phyloP scores from a whole-genome alignment of 1,140 invertebrate genomes.

The Drosophila simulans region DNA sequence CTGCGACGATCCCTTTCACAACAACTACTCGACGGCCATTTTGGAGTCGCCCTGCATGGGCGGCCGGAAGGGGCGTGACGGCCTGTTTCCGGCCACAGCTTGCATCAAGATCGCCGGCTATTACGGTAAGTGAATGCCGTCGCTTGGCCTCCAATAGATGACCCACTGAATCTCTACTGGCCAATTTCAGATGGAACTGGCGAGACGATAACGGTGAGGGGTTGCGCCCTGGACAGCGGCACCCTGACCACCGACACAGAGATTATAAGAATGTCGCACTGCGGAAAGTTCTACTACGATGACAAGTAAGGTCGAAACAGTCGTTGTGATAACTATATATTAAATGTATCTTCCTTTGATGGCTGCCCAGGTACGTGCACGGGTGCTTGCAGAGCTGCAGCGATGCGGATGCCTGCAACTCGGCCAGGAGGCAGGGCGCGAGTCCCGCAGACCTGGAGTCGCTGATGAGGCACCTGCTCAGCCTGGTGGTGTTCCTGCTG shows the following conservation, averaged over 20 bases:
- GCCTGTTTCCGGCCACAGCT: slow-evolving; percentile 97
- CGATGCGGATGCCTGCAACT: slow-evolving; percentile 94
- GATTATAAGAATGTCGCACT: slow-evolving; percentile 96
- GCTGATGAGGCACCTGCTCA: slow-evolving; percentile 53
- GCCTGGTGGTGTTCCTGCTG: slow-evolving; percentile 47
- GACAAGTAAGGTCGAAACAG: slow-evolving; percentile 87
- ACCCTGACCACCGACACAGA: slow-evolving; percentile 96
- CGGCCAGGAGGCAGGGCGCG: slow-evolving; percentile 33
- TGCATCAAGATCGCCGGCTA: slow-evolving; percentile 97
- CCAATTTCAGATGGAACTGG: slow-evolving; percentile 88
- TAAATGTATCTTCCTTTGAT: neutral
- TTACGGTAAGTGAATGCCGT: slow-evolving; percentile 88
- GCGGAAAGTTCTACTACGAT: slow-evolving; percentile 94
- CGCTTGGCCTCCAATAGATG: slow-evolving; percentile 2
- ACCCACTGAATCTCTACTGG: neutral
- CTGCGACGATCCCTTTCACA: slow-evolving; percentile 99
- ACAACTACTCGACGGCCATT: slow-evolving; percentile 93
- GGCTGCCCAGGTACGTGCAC: slow-evolving; percentile 89
- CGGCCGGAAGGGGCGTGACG: slow-evolving; percentile 94
- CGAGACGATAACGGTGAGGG: slow-evolving; percentile 91
- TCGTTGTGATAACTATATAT: too few relatives aligned
- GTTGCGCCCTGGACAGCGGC: slow-evolving; percentile 96
- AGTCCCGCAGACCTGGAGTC: slow-evolving; percentile 41
- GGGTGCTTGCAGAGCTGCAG: slow-evolving; percentile 95
- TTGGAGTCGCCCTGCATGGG: slow-evolving; percentile 96